phyloP scores from a whole-genome alignment of 2,113 vertebrate genomes.

The Monopterus albus region DNA sequence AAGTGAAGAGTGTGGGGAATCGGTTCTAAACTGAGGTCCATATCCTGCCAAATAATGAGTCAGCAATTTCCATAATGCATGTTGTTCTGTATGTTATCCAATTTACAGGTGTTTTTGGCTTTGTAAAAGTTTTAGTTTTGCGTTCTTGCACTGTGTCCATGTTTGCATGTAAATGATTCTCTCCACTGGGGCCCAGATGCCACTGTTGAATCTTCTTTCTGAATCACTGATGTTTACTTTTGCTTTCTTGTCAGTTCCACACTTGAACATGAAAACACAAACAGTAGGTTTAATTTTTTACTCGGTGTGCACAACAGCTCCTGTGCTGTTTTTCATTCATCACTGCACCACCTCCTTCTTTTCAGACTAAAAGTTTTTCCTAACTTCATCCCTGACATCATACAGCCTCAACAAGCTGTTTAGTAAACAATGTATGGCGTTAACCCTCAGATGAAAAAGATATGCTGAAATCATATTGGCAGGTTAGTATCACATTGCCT shows the following conservation, averaged over 20 bases:
- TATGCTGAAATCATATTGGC: conserved; percentile 71
- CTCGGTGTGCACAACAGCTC: conserved; percentile 8
- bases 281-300: not conserved
- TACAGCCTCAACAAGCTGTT: conserved; percentile 34
- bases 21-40: conserved; percentile 14
- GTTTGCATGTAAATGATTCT: conserved; percentile 6
- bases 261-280: conserved; percentile 13
- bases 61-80: not conserved
- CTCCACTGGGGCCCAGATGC: not conserved
- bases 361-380: conserved; percentile 27
- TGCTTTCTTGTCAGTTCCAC: conserved; percentile 3
- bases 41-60: conserved; percentile 3
- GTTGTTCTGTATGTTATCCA: not conserved
- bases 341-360: not conserved
- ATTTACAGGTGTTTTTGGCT: conserved; percentile 9
- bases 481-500: conserved; percentile 69
- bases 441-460: conserved; percentile 66
- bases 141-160: conserved; percentile 3
- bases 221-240: not conserved
- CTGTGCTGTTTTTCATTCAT: conserved; percentile 19
- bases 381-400: conserved; percentile 19
- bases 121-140: not conserved
- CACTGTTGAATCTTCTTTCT: conserved; percentile 6
- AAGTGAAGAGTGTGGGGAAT: conserved; percentile 6
- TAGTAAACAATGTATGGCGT: conserved; percentile 53